These are phyloP conservation scores for Dryobates pubescens DNA, from an alignment of 2,797 vertebrate genomes.

Conservation along the genomic window DNA sequence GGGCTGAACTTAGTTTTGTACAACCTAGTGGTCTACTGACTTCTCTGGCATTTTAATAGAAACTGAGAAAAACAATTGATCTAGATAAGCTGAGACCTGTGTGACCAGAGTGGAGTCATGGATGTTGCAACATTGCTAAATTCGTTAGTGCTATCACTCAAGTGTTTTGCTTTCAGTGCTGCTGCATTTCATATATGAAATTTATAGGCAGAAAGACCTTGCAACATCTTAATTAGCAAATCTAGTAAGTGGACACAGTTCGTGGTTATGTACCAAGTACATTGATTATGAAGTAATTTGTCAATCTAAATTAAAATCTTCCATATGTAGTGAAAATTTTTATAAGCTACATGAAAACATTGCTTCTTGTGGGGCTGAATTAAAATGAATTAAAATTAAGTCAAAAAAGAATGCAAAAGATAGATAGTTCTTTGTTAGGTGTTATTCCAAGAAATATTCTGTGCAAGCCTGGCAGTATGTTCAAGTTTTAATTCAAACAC, in stretches of 20 bases:
- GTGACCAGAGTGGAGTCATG: slow-evolving; percentile 44
- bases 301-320: not conserved
- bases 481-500: not conserved
- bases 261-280: slow-evolving; percentile 24
- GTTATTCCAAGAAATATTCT: not conserved
- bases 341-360: not conserved
- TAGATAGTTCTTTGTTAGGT: not conserved
- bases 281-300: slow-evolving; percentile 58
- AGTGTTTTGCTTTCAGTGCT: slow-evolving; percentile 44
- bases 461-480: not conserved
- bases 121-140: slow-evolving; percentile 54
- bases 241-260: slow-evolving; percentile 48
- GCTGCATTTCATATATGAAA: slow-evolving; percentile 24
- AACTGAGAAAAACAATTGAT: slow-evolving; percentile 48
- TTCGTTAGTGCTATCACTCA: slow-evolving; percentile 28
- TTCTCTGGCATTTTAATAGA: slow-evolving; percentile 63
- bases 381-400: too few relatives aligned
- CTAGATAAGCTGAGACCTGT: slow-evolving; percentile 51
- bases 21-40: slow-evolving; percentile 8
- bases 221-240: slow-evolving; percentile 55
- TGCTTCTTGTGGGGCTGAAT: not conserved
- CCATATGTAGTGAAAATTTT: not conserved
- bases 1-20: not conserved
- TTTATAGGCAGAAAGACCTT: slow-evolving; percentile 46
- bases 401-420: too few relatives aligned